phyloP scores from a whole-genome alignment of 2,888 invertebrate genomes.

The Noctua pronuba region DNA sequence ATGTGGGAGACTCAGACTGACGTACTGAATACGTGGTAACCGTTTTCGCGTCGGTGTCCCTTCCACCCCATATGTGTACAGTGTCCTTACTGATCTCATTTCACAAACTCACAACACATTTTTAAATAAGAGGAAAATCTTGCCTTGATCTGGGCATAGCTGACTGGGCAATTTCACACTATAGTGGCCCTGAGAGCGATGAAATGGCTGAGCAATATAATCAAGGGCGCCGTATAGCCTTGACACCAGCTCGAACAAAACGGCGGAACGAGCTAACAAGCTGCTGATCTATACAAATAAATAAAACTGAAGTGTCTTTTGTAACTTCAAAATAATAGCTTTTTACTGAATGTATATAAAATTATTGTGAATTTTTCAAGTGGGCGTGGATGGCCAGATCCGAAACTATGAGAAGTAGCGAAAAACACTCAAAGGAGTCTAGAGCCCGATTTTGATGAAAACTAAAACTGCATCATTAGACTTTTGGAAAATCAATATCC shows the following conservation, averaged over 20 bases:
- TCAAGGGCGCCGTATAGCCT: slow-evolving; percentile 34
- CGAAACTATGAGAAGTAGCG: too few species aligned
- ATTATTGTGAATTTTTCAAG: too few species aligned
- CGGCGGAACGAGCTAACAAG: not conserved
- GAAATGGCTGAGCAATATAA: slow-evolving; percentile 28
- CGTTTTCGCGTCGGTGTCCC: too few species aligned
- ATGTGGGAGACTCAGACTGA: too few species aligned
- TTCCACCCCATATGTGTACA: not conserved
- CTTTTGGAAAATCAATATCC: too few species aligned
- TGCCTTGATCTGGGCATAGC: not conserved
- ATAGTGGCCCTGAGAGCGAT: slow-evolving; percentile 9
- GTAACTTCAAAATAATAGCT: not conserved
- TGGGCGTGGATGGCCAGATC: too few species aligned
- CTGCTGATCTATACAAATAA: not conserved
- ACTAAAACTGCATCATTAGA: too few species aligned
- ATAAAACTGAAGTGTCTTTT: not conserved
- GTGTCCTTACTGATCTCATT: not conserved
- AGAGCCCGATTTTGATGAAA: too few species aligned
- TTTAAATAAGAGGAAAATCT: slow-evolving; percentile 5
- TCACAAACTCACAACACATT: slow-evolving; percentile 6
- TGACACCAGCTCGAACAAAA: slow-evolving; percentile 13
- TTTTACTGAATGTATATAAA: not conserved
- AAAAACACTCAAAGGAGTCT: too few species aligned
- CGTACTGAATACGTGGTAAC: too few species aligned
- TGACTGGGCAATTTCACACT: slow-evolving; percentile 35